These are phyloP conservation scores for Thripadectes ignobilis DNA, from an alignment of 2,797 vertebrate genomes.

Conservation along the genomic window DNA sequence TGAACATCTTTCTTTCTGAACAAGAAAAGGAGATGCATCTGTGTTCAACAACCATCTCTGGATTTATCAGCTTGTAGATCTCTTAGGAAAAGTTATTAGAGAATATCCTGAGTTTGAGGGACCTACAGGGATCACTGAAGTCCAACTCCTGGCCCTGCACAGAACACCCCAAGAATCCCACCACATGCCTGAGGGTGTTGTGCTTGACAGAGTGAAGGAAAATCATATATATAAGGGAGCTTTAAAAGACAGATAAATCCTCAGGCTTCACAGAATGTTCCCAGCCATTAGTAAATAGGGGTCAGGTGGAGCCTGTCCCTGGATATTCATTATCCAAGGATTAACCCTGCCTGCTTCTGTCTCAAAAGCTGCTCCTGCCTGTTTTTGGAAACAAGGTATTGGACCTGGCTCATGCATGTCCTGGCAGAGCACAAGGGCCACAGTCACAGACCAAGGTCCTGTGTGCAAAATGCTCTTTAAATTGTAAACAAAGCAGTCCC, in stretches of 20 bases:
- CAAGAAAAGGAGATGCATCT: too few relatives aligned
- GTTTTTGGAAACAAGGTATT: accelerated
- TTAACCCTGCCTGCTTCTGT: background rate
- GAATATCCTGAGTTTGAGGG: background rate
- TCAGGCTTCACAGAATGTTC: background rate
- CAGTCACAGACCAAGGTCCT: background rate
- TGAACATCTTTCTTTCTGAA: background rate
- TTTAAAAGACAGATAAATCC: background rate
- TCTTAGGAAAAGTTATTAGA: background rate
- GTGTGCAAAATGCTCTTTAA: background rate
- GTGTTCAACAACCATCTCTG: background rate
- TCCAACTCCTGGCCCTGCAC: background rate
- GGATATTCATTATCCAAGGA: background rate
- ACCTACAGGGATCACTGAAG: too few relatives aligned
- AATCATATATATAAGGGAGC: accelerated
- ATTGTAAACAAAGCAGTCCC: background rate
- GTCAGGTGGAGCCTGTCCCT: background rate
- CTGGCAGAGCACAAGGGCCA: background rate
- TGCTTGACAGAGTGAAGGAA: background rate
- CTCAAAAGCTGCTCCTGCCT: background rate
- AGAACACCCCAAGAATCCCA: background rate
- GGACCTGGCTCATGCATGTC: background rate
- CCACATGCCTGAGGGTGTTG: background rate
- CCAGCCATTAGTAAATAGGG: background rate
- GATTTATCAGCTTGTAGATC: background rate